These are phyloP conservation scores for Pelosia muscerda DNA, from an alignment of 2,888 invertebrate species.

Conservation along the genomic window DNA sequence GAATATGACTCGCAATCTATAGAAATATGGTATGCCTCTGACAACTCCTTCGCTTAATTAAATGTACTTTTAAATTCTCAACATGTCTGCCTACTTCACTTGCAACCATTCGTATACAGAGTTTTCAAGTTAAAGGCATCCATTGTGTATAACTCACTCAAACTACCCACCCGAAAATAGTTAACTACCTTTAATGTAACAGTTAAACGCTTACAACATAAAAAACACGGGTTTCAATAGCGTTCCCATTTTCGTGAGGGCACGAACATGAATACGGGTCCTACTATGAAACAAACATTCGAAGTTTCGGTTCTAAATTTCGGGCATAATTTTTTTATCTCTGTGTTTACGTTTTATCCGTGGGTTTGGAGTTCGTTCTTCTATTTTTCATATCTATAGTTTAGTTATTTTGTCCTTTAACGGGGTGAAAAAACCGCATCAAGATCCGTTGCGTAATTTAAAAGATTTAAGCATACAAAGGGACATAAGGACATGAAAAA, in stretches of 20 bases:
- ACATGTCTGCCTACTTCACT: neutral
- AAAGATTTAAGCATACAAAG: too few relatives aligned
- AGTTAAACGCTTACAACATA: constrained; percentile 23
- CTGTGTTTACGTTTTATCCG: too few relatives aligned
- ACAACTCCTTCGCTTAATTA: too few relatives aligned
- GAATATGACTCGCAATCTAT: too few relatives aligned
- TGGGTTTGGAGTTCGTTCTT: too few relatives aligned
- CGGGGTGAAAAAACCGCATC: too few relatives aligned
- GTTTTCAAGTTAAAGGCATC: neutral
- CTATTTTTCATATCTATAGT: too few relatives aligned
- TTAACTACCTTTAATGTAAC: neutral
- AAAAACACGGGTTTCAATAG: constrained; percentile 38
- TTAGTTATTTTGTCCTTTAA: too few relatives aligned
- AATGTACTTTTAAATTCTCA: neutral
- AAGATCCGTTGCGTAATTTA: too few relatives aligned
- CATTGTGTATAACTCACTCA: constrained; percentile 5
- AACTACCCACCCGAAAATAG: constrained; percentile 15
- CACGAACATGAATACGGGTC: constrained; percentile 34
- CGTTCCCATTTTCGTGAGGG: constrained; percentile 43
- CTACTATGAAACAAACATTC: neutral
- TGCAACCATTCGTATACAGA: neutral
- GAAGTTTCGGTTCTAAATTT: neutral
- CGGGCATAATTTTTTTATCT: neutral
- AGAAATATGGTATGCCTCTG: too few relatives aligned
- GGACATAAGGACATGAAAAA: too few relatives aligned